Percentiles rank a stretch among this genome's conserved stretches.
Conservation (phyloP, 2,888 invertebrate genomes). For the Trichopria drosophilae region DNA sequence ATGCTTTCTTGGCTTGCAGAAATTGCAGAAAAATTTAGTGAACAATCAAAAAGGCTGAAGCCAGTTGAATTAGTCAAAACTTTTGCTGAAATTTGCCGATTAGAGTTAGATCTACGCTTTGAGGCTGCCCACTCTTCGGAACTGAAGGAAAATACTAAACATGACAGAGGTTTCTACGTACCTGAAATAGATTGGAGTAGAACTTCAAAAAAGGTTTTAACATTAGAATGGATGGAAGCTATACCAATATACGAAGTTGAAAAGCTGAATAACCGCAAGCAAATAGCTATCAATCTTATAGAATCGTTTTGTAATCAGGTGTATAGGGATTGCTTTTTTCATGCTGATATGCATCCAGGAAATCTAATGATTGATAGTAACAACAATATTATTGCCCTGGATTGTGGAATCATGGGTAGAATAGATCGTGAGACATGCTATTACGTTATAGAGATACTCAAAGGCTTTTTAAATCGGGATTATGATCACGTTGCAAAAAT, state of each 20-base stretch:
- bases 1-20: constrained; percentile 10
- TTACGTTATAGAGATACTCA: constrained; percentile 17
- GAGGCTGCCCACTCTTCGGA: constrained; percentile 15
- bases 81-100: constrained; percentile 6
- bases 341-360: constrained; percentile 22
- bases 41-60: constrained; percentile 15
- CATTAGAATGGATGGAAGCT: constrained; percentile 15
- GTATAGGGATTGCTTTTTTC: constrained; percentile 18
- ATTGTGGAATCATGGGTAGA: constrained; percentile 20
- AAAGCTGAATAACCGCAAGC: constrained; percentile 1
- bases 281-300: constrained; percentile 15
- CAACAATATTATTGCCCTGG: constrained; percentile 11
- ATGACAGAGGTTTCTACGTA: constrained; percentile 6
- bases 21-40: constrained; percentile 13
- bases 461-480: constrained; percentile 19
- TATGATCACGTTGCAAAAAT: constrained; percentile 20
- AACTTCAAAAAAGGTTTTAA: constrained; percentile 12
- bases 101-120: constrained; percentile 16
- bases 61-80: constrained; percentile 9
- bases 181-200: constrained; percentile 16
- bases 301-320: constrained; percentile 15
- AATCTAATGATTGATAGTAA: constrained; percentile 15
- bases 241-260: constrained; percentile 16
- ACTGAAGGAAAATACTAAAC: constrained; percentile 1
- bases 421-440: constrained; percentile 13